These are phyloP conservation scores for Cyprinus carpio DNA, from an alignment of 2,113 vertebrate species.

Conservation along the genomic window DNA sequence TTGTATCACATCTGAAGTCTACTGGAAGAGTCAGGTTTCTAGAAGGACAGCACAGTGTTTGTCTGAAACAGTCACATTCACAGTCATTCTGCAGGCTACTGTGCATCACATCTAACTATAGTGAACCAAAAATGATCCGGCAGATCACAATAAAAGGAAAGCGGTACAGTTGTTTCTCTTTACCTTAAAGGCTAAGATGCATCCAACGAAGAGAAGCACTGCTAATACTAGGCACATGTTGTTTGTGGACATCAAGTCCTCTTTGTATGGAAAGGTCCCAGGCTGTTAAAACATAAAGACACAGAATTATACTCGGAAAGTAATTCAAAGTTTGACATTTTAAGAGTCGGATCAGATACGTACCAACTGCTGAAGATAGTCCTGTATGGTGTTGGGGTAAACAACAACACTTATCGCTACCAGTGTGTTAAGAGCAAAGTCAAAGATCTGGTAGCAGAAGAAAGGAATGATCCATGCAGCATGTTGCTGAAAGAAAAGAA, in stretches of 20 bases:
- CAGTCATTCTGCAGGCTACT: not conserved
- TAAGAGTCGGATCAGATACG: conserved; percentile 42
- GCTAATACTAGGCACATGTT: conserved; percentile 90
- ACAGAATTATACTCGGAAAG: not conserved
- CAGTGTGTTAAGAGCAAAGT: conserved; percentile 92
- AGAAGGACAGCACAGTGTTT: conserved; percentile 15
- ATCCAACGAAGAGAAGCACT: conserved; percentile 90
- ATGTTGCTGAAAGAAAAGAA: conserved; percentile 80
- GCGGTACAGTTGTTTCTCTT: conserved; percentile 14
- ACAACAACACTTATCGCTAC: conserved; percentile 93
- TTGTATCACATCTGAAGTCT: conserved; percentile 57
- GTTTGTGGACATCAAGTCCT: conserved; percentile 95
- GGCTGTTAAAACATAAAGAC: conserved; percentile 77
- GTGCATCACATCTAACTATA: not conserved
- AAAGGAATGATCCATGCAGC: conserved; percentile 98
- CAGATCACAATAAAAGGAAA: conserved; percentile 1
- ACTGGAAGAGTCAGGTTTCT: conserved; percentile 60
- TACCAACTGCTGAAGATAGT: conserved; percentile 93
- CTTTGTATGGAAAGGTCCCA: conserved; percentile 90
- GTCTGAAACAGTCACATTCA: not conserved
- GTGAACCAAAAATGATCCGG: not conserved
- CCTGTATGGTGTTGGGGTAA: conserved; percentile 93
- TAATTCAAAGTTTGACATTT: not conserved
- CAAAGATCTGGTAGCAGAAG: conserved; percentile 99
- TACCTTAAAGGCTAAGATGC: conserved; percentile 95